A percentile compares a stretch with the other conserved stretches of the same genome.
phyloP scores from a whole-genome alignment of 2,888 invertebrate genomes.

The Falcaria lacertinaria region DNA sequence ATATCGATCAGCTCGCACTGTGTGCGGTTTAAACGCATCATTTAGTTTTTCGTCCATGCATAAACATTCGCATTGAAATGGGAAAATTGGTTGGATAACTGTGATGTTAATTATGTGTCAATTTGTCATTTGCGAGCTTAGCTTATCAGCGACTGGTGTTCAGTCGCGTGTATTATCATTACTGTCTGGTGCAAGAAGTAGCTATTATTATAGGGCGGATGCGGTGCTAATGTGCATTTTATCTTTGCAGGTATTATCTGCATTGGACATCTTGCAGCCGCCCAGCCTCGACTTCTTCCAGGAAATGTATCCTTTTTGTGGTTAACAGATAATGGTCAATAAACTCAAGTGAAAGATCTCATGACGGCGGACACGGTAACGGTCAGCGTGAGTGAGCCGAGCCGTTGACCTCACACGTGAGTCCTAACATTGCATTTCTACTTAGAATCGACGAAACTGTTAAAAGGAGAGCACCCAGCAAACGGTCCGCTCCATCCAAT shows the following conservation, averaged over 20 bases:
- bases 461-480: slow-evolving; percentile 22
- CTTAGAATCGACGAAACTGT: slow-evolving; percentile 31
- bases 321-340: background rate
- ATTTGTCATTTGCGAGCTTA: too few species aligned
- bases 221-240: slow-evolving; percentile 25
- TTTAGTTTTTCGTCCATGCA: slow-evolving; percentile 26
- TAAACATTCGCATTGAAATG: slow-evolving; percentile 44
- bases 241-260: slow-evolving; percentile 94
- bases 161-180: too few species aligned
- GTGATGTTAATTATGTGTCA: too few species aligned
- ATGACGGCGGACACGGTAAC: slow-evolving; percentile 18
- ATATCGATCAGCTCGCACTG: slow-evolving; percentile 51
- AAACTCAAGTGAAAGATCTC: slow-evolving; percentile 1
- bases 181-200: too few species aligned
- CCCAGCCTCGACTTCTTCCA: slow-evolving; percentile 99
- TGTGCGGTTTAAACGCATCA: slow-evolving; percentile 35
- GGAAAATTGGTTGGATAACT: slow-evolving; percentile 29
- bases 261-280: slow-evolving; percentile 98
- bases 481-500: slow-evolving; percentile 20
- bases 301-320: slow-evolving; percentile 97
- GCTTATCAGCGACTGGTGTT: too few species aligned
- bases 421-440: slow-evolving; percentile 36
- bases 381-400: slow-evolving; percentile 24
- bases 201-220: too few species aligned
- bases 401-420: slow-evolving; percentile 42